phyloP scores from a whole-genome alignment of 2,888 invertebrate species.

The Nemotelus pantherinus region DNA sequence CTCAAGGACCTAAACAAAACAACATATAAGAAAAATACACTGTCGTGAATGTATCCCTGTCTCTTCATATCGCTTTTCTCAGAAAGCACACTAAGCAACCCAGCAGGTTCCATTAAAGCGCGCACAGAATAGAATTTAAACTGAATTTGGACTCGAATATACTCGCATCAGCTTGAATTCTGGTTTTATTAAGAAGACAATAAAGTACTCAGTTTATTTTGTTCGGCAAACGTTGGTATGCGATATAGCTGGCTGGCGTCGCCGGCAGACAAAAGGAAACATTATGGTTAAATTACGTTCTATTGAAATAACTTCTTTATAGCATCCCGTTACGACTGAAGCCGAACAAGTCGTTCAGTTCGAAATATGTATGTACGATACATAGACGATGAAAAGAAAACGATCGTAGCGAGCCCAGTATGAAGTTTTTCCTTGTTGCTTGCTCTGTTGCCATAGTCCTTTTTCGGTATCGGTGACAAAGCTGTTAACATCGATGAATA shows the following conservation, averaged over 20 bases:
- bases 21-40: conserved; percentile 20
- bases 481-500: too few species aligned
- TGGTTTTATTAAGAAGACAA: conserved; percentile 28
- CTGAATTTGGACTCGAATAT: conserved; percentile 3
- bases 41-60: background rate
- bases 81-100: too few species aligned
- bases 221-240: conserved; percentile 1
- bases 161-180: conserved; percentile 18
- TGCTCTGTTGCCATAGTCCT: too few species aligned
- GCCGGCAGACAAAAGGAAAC: conserved; percentile 5
- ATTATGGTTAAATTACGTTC: conserved; percentile 18
- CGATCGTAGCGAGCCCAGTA: too few species aligned
- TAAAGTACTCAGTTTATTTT: conserved; percentile 26
- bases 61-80: background rate
- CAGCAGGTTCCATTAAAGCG: background rate
- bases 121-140: conserved; percentile 19
- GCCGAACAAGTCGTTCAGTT: too few species aligned
- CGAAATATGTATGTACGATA: too few species aligned
- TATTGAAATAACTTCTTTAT: conserved; percentile 18
- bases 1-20: background rate
- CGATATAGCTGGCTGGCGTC: background rate
- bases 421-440: too few species aligned
- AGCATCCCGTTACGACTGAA: background rate
- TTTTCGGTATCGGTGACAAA: too few species aligned
- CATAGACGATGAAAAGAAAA: too few species aligned